Percentiles rank a stretch among this genome's conserved stretches.
Evolutionary conservation across 2,113 vertebrate genomes (phyloP).

Genomic region (Myiopsitta monachus): DNA sequence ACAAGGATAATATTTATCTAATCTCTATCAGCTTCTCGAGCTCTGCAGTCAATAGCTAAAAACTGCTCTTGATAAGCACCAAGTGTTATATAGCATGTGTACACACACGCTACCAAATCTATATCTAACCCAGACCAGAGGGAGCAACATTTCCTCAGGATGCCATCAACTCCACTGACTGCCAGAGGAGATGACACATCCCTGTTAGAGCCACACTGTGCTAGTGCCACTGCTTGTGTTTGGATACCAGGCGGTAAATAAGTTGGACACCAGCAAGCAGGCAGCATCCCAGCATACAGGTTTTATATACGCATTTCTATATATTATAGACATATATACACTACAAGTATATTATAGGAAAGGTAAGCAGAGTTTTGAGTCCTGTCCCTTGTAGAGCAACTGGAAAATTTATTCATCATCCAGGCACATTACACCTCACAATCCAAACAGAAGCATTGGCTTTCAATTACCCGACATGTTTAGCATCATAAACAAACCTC

Average conservation of each 20-base stretch:
- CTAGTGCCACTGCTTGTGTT: neutral
- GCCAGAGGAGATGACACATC: neutral
- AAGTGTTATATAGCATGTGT: neutral
- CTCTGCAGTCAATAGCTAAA: neutral
- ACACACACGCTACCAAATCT: neutral
- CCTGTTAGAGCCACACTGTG: neutral
- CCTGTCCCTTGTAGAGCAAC: neutral
- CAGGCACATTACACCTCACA: slow-evolving; percentile 18
- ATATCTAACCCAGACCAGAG: neutral
- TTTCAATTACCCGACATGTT: slow-evolving; percentile 72
- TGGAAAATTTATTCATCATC: slow-evolving; percentile 63
- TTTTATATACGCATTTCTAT: neutral
- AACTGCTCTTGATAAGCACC: neutral
- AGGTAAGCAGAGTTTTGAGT: neutral
- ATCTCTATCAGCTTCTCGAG: neutral
- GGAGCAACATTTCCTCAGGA: neutral
- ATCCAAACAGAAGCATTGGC: slow-evolving; percentile 65
- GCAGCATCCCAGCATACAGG: neutral
- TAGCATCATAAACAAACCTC: slow-evolving; percentile 66
- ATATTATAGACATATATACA: too few species aligned
- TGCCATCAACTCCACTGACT: neutral
- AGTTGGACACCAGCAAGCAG: neutral
- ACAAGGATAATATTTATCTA: slow-evolving; percentile 13
- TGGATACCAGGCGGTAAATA: neutral
- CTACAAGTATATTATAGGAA: neutral